These are phyloP conservation scores for Picathartes gymnocephalus DNA, from an alignment of 2,113 vertebrate genomes.

Conservation along the genomic window DNA sequence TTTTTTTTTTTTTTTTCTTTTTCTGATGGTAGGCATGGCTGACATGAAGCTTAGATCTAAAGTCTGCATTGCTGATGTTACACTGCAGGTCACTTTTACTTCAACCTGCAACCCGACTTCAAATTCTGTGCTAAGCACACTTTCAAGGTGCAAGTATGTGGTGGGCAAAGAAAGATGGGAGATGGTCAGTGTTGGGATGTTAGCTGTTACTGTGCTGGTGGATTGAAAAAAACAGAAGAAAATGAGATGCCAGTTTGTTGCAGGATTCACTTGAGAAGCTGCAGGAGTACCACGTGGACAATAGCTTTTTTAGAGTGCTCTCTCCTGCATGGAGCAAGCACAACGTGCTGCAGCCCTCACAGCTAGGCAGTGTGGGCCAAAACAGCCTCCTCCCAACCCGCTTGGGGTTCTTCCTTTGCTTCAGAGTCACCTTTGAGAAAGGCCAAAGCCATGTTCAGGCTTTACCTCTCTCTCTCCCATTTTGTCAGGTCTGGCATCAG, in stretches of 20 bases:
- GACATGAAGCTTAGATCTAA: background rate
- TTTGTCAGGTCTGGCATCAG: background rate
- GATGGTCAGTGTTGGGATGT: rapidly evolving
- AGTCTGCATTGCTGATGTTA: background rate
- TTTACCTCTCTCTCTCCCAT: rapidly evolving
- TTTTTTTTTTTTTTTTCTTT: no score
- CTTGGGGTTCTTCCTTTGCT: background rate
- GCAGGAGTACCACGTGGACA: rapidly evolving
- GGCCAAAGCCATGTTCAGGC: background rate
- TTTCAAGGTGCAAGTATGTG: background rate
- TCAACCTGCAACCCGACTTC: background rate
- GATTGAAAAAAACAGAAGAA: background rate
- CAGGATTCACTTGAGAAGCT: background rate
- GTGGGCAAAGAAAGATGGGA: background rate
- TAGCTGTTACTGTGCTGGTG: background rate
- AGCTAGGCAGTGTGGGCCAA: background rate
- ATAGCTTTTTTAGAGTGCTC: background rate
- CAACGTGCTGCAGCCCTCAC: rapidly evolving
- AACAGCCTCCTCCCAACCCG: background rate
- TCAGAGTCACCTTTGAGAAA: background rate
- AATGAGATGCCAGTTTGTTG: background rate
- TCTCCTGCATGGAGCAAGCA: background rate
- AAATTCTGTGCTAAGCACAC: background rate
- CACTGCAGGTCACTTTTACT: background rate
- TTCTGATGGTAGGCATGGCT: background rate